Percentiles rank a stretch among this genome's conserved stretches.
phyloP scores from a whole-genome alignment of 1,140 invertebrate species.

The Laupala kohalensis region DNA sequence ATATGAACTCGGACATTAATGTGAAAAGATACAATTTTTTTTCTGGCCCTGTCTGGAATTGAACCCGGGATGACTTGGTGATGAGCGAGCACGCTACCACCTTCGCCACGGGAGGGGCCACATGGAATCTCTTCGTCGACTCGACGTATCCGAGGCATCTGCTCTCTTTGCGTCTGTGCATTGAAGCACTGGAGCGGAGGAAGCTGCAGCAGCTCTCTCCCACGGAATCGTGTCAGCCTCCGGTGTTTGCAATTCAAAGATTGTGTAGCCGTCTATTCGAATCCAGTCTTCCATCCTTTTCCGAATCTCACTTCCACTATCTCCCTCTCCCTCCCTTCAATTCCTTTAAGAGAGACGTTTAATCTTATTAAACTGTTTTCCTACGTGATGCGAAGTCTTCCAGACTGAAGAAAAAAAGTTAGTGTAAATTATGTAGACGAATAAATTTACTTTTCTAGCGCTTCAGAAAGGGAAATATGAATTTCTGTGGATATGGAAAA shows the following conservation, averaged over 20 bases:
- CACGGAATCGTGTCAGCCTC: not conserved
- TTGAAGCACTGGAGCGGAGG: too few relatives aligned
- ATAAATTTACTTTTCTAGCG: not conserved
- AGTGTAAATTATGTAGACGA: not conserved
- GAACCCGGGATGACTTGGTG: too few relatives aligned
- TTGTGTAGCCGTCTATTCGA: not conserved
- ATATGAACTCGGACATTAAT: too few relatives aligned
- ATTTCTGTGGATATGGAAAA: too few relatives aligned
- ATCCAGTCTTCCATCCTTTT: not conserved
- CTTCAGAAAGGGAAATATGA: not conserved
- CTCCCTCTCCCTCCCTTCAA: not conserved
- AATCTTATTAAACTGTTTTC: not conserved
- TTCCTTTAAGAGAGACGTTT: not conserved
- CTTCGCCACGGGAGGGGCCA: too few relatives aligned
- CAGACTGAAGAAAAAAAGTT: not conserved
- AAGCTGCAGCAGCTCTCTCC: not conserved
- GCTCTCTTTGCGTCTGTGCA: too few relatives aligned
- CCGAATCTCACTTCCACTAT: not conserved
- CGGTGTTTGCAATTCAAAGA: not conserved
- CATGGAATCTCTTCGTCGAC: too few relatives aligned
- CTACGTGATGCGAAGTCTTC: not conserved
- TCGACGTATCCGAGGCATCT: too few relatives aligned
- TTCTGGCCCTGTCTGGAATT: too few relatives aligned
- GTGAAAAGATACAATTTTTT: too few relatives aligned
- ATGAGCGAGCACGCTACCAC: too few relatives aligned